Base-by-base conservation (phyloP, 2,888 invertebrate genomes). In the Carpatolechia fugitivella region DNA sequence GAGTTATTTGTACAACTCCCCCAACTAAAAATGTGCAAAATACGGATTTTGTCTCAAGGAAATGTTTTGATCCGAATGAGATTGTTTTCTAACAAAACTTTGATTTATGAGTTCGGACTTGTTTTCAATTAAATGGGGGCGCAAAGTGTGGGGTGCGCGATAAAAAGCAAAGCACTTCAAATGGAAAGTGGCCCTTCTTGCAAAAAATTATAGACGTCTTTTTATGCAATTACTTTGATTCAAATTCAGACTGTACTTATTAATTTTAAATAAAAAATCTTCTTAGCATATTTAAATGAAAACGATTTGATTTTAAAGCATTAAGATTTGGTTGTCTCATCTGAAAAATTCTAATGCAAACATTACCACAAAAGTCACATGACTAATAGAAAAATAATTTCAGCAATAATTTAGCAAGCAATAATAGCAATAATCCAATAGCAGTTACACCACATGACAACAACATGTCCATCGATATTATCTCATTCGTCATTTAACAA, bases 1-100 rank as follows among this genome's bases (percentile, higher is more conserved):
- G 70, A 70, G 71, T 74, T 76, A 74, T 75, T 74, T 70, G 69
- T 65, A 62, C 51, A 46, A 56, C 58, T 52, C 54, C 65, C 65
- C 62, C 60, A 52, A 20, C 33, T 46, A 55, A 60, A 69, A 70
- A 69, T 54, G 53, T 61, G 61, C 59, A 59, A 62, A 62, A 60
- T 59, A 63, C 55, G 41, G 33, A 47, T 52, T 53, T 50, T 30
- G 36, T 31, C 51, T 7, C 50, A 24, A 24, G 53, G 52, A 40
- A 44, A 10, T 59, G 56, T 59, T 59, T 54, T 56, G 46, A 55
- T 56, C 30, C 24, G 24, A 54, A 29, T 29, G 52, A 31, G 36
- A 54, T 47, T 54, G 57, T 57, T 57, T 54, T 50, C 18, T 14
- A 16, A 38, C 24, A 24, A 31, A 41, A 46, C 24, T 54, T 29